Evolutionary conservation across 2,888 invertebrate genomes (phyloP).

Genomic region (Caenorhabditis macrosperma): DNA sequence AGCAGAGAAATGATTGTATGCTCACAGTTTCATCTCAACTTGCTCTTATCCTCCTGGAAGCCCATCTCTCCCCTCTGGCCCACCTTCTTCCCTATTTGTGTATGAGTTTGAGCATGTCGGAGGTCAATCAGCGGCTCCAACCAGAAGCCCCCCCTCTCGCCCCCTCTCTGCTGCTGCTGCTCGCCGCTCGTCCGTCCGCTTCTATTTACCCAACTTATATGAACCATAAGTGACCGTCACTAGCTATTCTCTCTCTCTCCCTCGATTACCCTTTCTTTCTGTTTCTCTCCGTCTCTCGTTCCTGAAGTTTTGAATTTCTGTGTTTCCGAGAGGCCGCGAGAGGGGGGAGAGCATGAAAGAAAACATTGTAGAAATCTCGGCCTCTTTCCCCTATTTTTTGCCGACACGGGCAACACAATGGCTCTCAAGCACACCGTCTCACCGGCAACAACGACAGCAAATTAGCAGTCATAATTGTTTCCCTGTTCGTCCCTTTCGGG

Average conservation of each 20-base stretch:
- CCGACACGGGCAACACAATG: background rate
- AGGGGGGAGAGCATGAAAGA: slow-evolving; percentile 11
- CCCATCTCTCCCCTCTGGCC: background rate
- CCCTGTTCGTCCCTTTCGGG: background rate
- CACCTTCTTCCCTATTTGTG: slow-evolving; percentile 18
- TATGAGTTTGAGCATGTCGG: slow-evolving; percentile 44
- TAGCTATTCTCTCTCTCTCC: slow-evolving; percentile 14
- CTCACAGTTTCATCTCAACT: too few relatives aligned
- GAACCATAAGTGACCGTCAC: slow-evolving; percentile 54
- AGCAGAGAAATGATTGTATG: too few relatives aligned
- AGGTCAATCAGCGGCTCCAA: slow-evolving; percentile 29
- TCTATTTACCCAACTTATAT: slow-evolving; percentile 56
- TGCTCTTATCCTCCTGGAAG: background rate
- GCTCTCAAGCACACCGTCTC: slow-evolving; percentile 13
- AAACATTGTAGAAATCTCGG: slow-evolving; percentile 19
- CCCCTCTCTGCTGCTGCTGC: background rate
- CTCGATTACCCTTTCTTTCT: slow-evolving; percentile 15
- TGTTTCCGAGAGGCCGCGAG: slow-evolving; percentile 9
- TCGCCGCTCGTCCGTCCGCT: slow-evolving; percentile 1
- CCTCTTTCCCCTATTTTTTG: slow-evolving; percentile 7
- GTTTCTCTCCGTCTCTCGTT: slow-evolving; percentile 15
- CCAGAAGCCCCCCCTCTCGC: slow-evolving; percentile 18
- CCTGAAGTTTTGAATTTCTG: slow-evolving; percentile 32
- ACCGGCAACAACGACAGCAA: background rate
- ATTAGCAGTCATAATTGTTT: slow-evolving; percentile 13